Evolutionary conservation across 1,140 invertebrate genomes (phyloP), one percentile per base, ranked within the genome.

Genomic region (Piezodorus guildinii): DNA sequence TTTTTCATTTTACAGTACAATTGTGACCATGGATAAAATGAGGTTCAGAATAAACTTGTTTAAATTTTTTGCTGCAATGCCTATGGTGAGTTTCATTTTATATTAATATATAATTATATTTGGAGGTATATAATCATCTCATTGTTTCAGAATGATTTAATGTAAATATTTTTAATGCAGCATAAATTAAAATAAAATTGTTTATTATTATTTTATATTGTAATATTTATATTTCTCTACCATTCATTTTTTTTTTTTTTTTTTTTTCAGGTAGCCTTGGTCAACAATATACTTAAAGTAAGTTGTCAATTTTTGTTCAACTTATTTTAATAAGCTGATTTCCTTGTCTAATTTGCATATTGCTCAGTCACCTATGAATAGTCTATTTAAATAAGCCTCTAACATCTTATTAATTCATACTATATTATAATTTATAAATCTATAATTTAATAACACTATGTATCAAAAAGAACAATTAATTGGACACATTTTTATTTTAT

Each of bases 201-300:
- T 64, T 60, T 60, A 3, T 10, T 67, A 43, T 59, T n/a, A 60
- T 65, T 25, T 65, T 62, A 16, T 69, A 70, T 59, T 19, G 46
- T 15, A n/a, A 27, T 16, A 4, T 60, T 43, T 49, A 34, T 10
- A 21, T 34, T 56, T 65, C 65, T 27, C 69, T 71, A 34, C 68
- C 68, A 65, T 45, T 66, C 10, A 60, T 68, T 70, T 62, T 66
- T 62, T 64, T 68, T 69, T 66, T 67, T 66, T 59, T 71, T 66
- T 68, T 68, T 71, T 68, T 80, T 81, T 52, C 74, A 88, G 86
- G 83, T 91, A 73, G 90, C 94, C 1, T 72, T 96, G 54, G 87
- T 96, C 14, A 97, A 96, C 77, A 94, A 94, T 73, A 77, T 93
- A 54, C 76, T 97, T 60, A 96, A 96, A 77, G 80, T 81, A 73